Evolutionary conservation across 2,113 vertebrate genomes (phyloP).

Genomic region (Aegithalos caudatus): DNA sequence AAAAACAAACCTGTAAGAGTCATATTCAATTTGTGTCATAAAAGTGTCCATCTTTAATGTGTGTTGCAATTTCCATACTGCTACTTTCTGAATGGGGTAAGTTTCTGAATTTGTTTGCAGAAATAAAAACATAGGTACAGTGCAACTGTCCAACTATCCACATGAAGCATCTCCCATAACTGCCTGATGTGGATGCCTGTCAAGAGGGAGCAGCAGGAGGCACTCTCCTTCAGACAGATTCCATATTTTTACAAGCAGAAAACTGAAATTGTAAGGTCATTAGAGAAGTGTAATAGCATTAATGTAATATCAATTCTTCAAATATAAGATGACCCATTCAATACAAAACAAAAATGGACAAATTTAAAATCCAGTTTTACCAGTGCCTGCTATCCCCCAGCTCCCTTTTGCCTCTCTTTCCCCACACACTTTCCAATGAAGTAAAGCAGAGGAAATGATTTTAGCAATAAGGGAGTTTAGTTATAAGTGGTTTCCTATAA

Average conservation of each 20-base stretch:
- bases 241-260: not conserved
- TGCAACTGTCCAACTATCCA: not conserved
- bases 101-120: not conserved
- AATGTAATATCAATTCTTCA: not conserved
- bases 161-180: not conserved
- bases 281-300: not conserved
- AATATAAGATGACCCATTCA: not conserved
- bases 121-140: not conserved
- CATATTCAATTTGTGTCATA: not conserved
- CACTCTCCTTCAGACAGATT: not conserved
- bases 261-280: not conserved
- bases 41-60: not conserved
- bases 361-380: not conserved
- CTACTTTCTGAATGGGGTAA: not conserved
- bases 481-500: not conserved
- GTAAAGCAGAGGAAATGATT: not conserved
- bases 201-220: not conserved
- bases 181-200: not conserved
- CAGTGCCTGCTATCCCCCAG: not conserved
- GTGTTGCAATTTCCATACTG: not conserved
- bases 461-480: not conserved
- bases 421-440: not conserved
- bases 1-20: not conserved
- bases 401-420: not conserved
- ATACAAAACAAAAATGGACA: not conserved